phyloP scores from a whole-genome alignment of 2,113 vertebrate genomes.

The Megaptera novaeangliae region DNA sequence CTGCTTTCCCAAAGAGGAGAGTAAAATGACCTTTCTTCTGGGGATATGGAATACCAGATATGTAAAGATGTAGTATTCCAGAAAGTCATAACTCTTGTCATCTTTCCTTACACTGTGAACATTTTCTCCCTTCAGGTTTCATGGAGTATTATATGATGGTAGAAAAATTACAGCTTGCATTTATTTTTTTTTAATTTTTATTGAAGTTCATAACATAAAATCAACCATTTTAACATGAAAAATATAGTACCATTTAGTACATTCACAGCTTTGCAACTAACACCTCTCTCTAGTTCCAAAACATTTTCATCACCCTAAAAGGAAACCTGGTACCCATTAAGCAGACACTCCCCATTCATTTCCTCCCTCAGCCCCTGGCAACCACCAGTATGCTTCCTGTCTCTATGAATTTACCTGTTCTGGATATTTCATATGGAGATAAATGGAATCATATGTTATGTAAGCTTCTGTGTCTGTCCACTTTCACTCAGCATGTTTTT shows the following conservation, averaged over 20 bases:
- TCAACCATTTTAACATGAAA: background rate
- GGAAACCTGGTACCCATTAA: background rate
- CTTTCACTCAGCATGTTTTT: background rate
- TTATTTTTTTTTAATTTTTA: background rate
- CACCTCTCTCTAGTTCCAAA: background rate
- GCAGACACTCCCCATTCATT: background rate
- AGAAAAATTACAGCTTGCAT: background rate
- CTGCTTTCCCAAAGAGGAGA: background rate
- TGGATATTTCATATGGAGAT: background rate
- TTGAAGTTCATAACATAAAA: background rate
- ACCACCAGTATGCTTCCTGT: background rate
- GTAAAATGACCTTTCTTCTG: no score
- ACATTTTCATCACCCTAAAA: background rate
- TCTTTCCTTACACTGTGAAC: background rate
- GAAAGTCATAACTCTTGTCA: background rate
- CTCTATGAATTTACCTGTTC: background rate
- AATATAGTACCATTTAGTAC: background rate
- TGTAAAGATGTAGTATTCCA: background rate
- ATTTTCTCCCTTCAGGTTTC: background rate
- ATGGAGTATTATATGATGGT: background rate
- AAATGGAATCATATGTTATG: background rate
- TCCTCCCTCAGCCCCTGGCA: background rate
- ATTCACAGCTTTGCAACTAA: background rate
- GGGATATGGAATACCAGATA: background rate
- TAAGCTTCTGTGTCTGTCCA: background rate